These are phyloP conservation scores for Notocelia uddmanniana DNA, from an alignment of 2,888 invertebrate genomes.

Conservation along the genomic window DNA sequence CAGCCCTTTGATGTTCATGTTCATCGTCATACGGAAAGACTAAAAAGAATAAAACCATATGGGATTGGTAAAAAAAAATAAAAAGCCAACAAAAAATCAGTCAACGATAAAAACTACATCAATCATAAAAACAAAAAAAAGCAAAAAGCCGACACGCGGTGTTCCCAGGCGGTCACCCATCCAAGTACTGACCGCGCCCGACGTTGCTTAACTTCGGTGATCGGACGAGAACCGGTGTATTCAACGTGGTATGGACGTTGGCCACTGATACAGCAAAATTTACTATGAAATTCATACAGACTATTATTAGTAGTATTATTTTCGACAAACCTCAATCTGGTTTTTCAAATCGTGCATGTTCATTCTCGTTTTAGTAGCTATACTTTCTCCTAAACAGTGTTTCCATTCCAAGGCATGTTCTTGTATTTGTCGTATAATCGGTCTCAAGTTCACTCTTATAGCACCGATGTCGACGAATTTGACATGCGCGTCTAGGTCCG, in stretches of 20 bases:
- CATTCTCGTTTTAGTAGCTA: slow-evolving; percentile 88
- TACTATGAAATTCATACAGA: no score
- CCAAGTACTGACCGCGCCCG: slow-evolving; percentile 56
- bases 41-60: slow-evolving; percentile 55
- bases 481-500: slow-evolving; percentile 86
- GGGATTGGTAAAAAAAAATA: background rate
- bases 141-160: slow-evolving; percentile 50
- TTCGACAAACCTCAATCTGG: slow-evolving; percentile 88
- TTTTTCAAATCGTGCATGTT: slow-evolving; percentile 89
- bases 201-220: slow-evolving; percentile 57
- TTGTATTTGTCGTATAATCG: slow-evolving; percentile 87
- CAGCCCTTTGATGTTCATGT: slow-evolving; percentile 91
- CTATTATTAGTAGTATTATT: background rate
- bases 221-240: slow-evolving; percentile 57
- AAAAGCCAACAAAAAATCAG: no score
- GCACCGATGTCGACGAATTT: slow-evolving; percentile 88
- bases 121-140: background rate
- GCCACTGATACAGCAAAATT: slow-evolving; percentile 6
- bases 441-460: slow-evolving; percentile 90
- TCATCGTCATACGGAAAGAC: slow-evolving; percentile 88
- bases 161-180: slow-evolving; percentile 57
- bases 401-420: slow-evolving; percentile 94
- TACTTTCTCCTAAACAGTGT: slow-evolving; percentile 88
- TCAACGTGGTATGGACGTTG: slow-evolving; percentile 56
- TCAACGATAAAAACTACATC: background rate